A percentile compares a stretch with the other conserved stretches of the same genome.
Evolutionary conservation across 2,113 vertebrate genomes (phyloP).

Genomic region (Tricholaema leucomelas): DNA sequence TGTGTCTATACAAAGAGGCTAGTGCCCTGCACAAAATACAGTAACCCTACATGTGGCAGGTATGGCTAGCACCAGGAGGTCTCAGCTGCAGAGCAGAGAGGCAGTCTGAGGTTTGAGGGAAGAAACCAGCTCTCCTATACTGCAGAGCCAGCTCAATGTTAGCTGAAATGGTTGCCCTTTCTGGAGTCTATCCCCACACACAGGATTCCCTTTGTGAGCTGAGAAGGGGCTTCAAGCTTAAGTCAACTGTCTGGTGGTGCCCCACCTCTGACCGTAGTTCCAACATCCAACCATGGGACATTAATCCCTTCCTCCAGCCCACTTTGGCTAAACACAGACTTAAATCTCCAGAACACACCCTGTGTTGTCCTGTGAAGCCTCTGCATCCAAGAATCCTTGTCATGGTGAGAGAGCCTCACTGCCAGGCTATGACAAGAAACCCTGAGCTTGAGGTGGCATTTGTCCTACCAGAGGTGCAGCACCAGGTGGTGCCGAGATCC

Average conservation of each 20-base stretch:
- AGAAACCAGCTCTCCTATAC: background rate
- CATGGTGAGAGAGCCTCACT: background rate
- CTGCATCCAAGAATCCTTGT: background rate
- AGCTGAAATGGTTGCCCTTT: background rate
- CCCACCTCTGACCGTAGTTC: background rate
- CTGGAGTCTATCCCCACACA: background rate
- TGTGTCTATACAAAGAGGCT: background rate
- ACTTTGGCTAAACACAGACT: background rate
- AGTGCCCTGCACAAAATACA: background rate
- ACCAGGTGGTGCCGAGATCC: constrained; percentile 46
- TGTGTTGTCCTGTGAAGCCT: background rate
- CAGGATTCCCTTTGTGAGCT: background rate
- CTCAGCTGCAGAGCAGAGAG: background rate
- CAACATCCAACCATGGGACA: background rate
- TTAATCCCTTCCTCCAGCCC: background rate
- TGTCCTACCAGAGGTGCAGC: constrained; percentile 15
- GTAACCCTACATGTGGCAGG: background rate
- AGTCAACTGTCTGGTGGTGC: background rate
- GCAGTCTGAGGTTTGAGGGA: background rate
- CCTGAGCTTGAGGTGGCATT: background rate
- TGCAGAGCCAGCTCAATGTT: background rate
- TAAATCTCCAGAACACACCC: background rate
- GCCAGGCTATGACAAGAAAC: background rate
- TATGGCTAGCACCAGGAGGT: background rate
- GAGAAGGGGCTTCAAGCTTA: background rate